Conservation (phyloP, 2,797 vertebrate species). For the Pseudomugil gertrudae region DNA sequence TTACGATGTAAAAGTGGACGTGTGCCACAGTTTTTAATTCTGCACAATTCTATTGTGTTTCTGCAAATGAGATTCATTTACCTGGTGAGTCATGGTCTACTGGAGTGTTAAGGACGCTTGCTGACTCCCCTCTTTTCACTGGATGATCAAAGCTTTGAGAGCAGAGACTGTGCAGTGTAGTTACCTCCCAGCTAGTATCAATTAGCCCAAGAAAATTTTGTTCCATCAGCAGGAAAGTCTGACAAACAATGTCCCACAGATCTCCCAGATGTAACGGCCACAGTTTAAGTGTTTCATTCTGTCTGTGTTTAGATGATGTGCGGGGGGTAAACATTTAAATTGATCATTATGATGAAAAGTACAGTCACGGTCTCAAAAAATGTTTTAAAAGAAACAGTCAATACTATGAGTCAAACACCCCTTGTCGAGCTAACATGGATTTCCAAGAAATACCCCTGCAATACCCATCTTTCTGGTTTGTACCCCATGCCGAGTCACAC, state of each 20-base stretch:
- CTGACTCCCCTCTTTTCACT: constrained; percentile 50
- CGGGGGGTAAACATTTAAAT: constrained; percentile 42
- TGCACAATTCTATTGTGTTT: not conserved
- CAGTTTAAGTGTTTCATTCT: constrained; percentile 56
- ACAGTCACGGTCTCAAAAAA: constrained; percentile 24
- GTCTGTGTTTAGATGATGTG: constrained; percentile 34
- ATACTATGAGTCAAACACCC: constrained; percentile 39
- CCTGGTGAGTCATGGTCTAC: constrained; percentile 51
- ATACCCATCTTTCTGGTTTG: constrained; percentile 21
- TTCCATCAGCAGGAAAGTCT: constrained; percentile 43
- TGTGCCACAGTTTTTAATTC: not conserved
- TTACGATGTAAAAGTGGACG: constrained; percentile 1
- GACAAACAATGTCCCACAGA: constrained; percentile 41
- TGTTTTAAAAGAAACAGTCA: constrained; percentile 25
- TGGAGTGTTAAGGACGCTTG: constrained; percentile 27
- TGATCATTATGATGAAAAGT: constrained; percentile 21
- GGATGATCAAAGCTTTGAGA: constrained; percentile 63
- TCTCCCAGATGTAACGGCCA: constrained; percentile 40
- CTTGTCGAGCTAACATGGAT: constrained; percentile 14
- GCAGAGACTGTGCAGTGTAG: constrained; percentile 30
- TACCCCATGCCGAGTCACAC: constrained; percentile 14
- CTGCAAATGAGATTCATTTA: constrained; percentile 8
- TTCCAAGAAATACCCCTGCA: constrained; percentile 25
- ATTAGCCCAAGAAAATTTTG: constrained; percentile 48
- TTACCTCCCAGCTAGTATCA: constrained; percentile 46